Evolutionary conservation across 1,140 invertebrate genomes (phyloP), one percentile per base, ranked within the genome.

Genomic region (Trichoplusia ni): DNA sequence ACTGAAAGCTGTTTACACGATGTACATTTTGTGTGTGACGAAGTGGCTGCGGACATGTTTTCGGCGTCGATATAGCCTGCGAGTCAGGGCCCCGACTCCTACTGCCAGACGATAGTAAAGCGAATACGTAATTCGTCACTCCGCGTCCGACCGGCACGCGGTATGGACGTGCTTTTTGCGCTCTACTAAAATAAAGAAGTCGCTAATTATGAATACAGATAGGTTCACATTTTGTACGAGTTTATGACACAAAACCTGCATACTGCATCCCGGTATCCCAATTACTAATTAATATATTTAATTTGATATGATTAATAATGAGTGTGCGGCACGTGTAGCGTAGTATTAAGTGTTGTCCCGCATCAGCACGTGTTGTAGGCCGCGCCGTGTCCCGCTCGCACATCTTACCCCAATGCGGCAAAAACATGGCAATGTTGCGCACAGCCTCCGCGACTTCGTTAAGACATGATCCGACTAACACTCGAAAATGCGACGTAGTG

Each of bases 341-440:
- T 54, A 38, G 37, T 54, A 6, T 18, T 35, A 42, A 42, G 42
- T 27, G 18, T 35, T 61, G 49, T 67, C 40, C 31, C 29, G 37
- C 38, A 56, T 44, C 38, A 27, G 3, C 64, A 38, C 58, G 58
- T 67, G 35, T 8, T 37, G 33, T n/a, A 16, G 5, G 25, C 31
- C 25, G 9, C 54, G 44, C 9, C 46, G 59, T 51, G 61, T 81
- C 80, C 53, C 73, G 44, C 73, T 82, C 70, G 25, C 67, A 47
- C 73, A 56, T 40, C 11, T 47, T 54, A 69, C 79, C 76, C 80
- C 73, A 83, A 67, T 85, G 83, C 83, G 83, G 77, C 77, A 86
- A 46, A 82, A 79, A 70, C 69, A 65, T 76, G 61, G 62, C 71
- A 73, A 65, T 66, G 74, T 72, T 69, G 73, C 75, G 69, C 68